Percentiles rank a stretch among this genome's conserved stretches.
These are phyloP conservation scores for Drosophila pseudotakahashii DNA, from an alignment of 2,888 invertebrate genomes.

Conservation along the genomic window DNA sequence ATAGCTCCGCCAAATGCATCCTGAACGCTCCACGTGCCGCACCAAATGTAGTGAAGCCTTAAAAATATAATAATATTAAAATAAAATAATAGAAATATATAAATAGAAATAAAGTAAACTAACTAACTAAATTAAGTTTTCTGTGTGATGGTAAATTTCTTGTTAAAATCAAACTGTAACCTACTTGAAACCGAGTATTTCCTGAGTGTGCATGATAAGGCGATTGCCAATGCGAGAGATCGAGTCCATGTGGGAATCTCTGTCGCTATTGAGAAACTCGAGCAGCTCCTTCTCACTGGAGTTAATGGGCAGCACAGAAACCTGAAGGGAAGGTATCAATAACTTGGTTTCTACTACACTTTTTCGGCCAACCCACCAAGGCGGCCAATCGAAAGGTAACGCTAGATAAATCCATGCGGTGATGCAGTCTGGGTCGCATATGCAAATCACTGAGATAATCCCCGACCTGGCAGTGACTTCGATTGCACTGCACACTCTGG, in stretches of 20 bases:
- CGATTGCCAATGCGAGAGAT: constrained; percentile 71
- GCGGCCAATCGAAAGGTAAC: constrained; percentile 74
- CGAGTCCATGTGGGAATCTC: constrained; percentile 69
- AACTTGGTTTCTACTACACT: not conserved
- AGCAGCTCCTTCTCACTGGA: constrained; percentile 54
- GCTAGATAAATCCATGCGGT: constrained; percentile 74
- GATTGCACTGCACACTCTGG: constrained; percentile 67
- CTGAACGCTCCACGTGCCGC: constrained; percentile 68
- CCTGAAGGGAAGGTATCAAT: constrained; percentile 36
- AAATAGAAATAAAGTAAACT: too few species aligned
- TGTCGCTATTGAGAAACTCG: constrained; percentile 60
- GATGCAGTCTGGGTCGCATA: constrained; percentile 62
- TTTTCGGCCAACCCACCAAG: constrained; percentile 64
- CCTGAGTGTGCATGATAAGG: constrained; percentile 61
- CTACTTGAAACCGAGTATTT: constrained; percentile 77
- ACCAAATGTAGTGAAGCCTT: constrained; percentile 63
- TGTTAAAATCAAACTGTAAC: not conserved
- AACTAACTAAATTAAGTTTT: too few species aligned
- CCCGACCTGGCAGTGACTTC: constrained; percentile 45
- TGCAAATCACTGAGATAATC: constrained; percentile 70
- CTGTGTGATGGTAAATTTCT: not conserved
- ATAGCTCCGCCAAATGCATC: constrained; percentile 76
- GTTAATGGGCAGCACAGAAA: constrained; percentile 60
- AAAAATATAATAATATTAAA: not conserved
- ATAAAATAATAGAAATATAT: too few species aligned